These are phyloP conservation scores for Himantopus leucocephalus DNA, from an alignment of 2,113 vertebrate genomes.

Conservation along the genomic window DNA sequence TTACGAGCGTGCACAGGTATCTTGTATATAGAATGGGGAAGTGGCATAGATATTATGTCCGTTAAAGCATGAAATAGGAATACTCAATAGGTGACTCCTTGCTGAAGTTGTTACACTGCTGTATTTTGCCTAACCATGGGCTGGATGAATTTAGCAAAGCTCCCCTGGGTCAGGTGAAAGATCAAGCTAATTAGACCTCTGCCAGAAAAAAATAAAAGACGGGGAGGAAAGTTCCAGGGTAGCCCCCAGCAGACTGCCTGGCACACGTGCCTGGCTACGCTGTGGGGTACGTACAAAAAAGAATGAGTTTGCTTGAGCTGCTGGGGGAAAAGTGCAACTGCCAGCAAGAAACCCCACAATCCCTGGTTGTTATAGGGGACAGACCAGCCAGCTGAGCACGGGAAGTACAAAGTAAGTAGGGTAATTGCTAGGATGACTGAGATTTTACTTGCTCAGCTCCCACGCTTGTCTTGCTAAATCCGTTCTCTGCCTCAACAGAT, in stretches of 20 bases:
- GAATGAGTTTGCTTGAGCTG: conserved; percentile 16
- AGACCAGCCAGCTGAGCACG: conserved; percentile 1
- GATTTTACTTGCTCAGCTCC: conserved; percentile 52
- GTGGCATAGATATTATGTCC: neutral
- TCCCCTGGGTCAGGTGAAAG: neutral
- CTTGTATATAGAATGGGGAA: neutral
- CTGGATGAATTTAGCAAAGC: neutral
- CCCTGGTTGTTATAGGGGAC: neutral
- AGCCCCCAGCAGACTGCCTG: neutral
- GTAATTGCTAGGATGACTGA: conserved; percentile 44
- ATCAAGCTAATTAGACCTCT: neutral
- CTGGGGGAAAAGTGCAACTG: neutral
- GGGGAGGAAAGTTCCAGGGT: neutral
- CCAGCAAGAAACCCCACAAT: conserved; percentile 28
- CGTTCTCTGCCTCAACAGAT: conserved; percentile 37
- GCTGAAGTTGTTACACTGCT: neutral
- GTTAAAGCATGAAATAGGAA: neutral
- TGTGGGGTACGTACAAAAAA: neutral
- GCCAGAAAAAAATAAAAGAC: neutral
- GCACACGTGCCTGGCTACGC: neutral
- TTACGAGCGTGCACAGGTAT: neutral
- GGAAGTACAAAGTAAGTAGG: conserved; percentile 28
- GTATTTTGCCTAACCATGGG: neutral
- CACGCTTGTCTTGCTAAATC: conserved; percentile 40
- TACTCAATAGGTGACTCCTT: neutral